Evolutionary conservation across 2,888 invertebrate genomes (phyloP).

Genomic region (Andrena dorsata): DNA sequence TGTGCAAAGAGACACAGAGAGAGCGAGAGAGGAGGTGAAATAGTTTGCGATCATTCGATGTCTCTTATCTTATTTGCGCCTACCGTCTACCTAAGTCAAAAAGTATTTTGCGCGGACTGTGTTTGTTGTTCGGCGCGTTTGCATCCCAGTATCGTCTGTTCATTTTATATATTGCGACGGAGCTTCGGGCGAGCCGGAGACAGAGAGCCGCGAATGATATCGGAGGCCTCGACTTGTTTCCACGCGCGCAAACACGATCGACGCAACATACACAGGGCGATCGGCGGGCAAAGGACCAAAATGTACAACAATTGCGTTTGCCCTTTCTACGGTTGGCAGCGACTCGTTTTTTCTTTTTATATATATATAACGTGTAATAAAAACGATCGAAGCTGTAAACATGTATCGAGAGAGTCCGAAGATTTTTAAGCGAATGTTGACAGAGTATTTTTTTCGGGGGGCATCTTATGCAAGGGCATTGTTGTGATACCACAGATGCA

Average conservation of each 20-base stretch:
- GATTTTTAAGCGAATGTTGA: slow-evolving; percentile 69
- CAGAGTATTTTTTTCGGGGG: slow-evolving; percentile 71
- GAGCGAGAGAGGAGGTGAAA: slow-evolving; percentile 17
- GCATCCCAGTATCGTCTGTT: not conserved
- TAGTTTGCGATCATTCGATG: slow-evolving; percentile 43
- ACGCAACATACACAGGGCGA: slow-evolving; percentile 51
- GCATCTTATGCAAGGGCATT: slow-evolving; percentile 82
- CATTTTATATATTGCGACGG: not conserved
- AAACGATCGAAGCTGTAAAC: slow-evolving; percentile 70
- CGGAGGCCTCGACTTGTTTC: not conserved
- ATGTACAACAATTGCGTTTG: slow-evolving; percentile 71
- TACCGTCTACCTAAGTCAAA: slow-evolving; percentile 55
- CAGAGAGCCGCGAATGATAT: not conserved
- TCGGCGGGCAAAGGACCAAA: slow-evolving; percentile 73
- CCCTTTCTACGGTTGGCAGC: slow-evolving; percentile 63
- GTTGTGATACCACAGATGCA: slow-evolving; percentile 84
- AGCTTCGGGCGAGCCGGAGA: not conserved
- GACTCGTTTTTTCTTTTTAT: slow-evolving; percentile 55
- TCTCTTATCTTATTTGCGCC: slow-evolving; percentile 47
- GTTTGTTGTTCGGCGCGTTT: slow-evolving; percentile 52
- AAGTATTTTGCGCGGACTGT: slow-evolving; percentile 43
- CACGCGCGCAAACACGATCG: not conserved
- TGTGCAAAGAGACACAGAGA: not conserved
- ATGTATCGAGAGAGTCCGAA: slow-evolving; percentile 61
- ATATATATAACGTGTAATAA: slow-evolving; percentile 53